Percentiles rank a stretch among this genome's conserved stretches.
Conservation (phyloP, 1,140 invertebrate species). For the Epicauta chinensis region DNA sequence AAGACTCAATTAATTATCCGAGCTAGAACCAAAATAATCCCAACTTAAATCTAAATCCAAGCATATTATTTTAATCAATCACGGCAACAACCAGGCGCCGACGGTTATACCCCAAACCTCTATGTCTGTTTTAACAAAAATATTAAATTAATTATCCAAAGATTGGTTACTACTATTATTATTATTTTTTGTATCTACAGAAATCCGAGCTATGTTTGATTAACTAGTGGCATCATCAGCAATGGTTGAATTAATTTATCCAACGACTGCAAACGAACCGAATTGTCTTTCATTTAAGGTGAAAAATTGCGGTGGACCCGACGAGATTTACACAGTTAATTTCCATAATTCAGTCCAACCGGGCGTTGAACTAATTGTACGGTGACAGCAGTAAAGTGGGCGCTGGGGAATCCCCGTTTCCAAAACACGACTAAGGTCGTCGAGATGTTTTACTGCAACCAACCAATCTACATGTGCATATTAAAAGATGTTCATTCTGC, state of each 20-base stretch:
- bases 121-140: conserved; percentile 10
- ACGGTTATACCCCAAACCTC: conserved; percentile 8
- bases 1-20: conserved; percentile 8
- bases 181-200: background rate
- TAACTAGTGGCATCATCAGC: background rate
- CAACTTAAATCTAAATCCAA: conserved; percentile 7
- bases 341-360: conserved; percentile 30
- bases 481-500: too few species aligned
- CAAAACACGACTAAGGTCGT: conserved; percentile 15
- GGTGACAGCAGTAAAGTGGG: conserved; percentile 24
- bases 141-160: conserved; percentile 11
- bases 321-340: conserved; percentile 31
- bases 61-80: conserved; percentile 14
- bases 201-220: background rate
- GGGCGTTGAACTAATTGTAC: conserved; percentile 26
- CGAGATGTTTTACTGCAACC: conserved; percentile 14
- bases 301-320: conserved; percentile 24
- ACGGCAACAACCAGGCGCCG: conserved; percentile 9
- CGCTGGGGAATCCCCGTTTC: conserved; percentile 17
- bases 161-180: background rate
- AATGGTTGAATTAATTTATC: conserved; percentile 19
- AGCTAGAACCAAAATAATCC: conserved; percentile 4
- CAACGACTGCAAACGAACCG: conserved; percentile 5
- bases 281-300: conserved; percentile 19
- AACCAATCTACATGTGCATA: conserved; percentile 13